Evolutionary conservation across 2,888 invertebrate species (phyloP), one percentile per base, ranked within the genome.

Genomic region (Acleris emargana): DNA sequence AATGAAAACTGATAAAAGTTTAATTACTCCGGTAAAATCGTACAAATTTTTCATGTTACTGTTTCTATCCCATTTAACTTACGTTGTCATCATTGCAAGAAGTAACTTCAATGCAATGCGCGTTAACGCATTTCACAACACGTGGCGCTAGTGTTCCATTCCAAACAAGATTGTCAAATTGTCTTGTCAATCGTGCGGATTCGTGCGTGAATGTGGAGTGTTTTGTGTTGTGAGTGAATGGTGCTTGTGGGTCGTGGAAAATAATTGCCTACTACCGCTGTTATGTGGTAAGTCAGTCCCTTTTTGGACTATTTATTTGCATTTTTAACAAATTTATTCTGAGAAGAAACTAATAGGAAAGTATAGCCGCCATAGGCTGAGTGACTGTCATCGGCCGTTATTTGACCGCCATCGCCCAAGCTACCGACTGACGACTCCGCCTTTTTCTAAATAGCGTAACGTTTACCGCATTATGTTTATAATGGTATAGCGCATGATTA

Each of bases 401-500:
- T 84, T 88, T 88, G 88, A 91, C 91, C 92, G 92, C 92, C 92
- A 93, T 91, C 89, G 86, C 86, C 86, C 86, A 85, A 87, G 87
- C 87, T 80, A 81, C 80, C 79, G 77, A 76, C 74, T 73, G 73
- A 77, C 82, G 87, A 81, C 88, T 86, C 87, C 89, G 82, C 89
- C 89, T 89, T 83, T 81, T 75, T 61, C 60, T 50, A 52, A 66
- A 61, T 38, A 60, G 45, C 66, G 45, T 45, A 38, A 45, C 45
- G 17, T 59, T 51, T 63, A 53, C 58, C 55, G 55, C 58, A 25
- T 54, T 49, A 53, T 53, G 28, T 55, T 11, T 42, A 7, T 6
- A 45, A 22, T 57, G 28, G 16, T 45, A 38, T 57, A 9, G 11
- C 47, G 22, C 5, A 42, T 60, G 6, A 45, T 57, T 47, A 18